phyloP scores from a whole-genome alignment of 2,888 invertebrate species.

The Matsumyia berberina region DNA sequence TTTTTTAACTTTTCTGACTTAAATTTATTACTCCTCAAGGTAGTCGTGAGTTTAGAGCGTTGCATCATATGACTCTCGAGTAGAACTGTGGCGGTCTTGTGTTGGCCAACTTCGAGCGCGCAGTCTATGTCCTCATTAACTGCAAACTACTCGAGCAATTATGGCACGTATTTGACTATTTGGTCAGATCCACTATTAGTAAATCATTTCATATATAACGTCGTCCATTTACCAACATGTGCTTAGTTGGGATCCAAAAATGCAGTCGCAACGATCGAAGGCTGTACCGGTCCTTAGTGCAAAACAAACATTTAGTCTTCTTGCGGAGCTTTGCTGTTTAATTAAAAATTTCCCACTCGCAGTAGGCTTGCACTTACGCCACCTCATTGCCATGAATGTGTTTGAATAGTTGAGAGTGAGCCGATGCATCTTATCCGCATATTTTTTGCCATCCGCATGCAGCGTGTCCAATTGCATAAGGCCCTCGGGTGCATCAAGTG shows the following conservation, averaged over 20 bases:
- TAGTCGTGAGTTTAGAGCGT: slow-evolving; percentile 31
- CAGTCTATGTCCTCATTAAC: slow-evolving; percentile 36
- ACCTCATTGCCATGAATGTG: slow-evolving; percentile 14
- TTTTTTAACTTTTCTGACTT: neutral
- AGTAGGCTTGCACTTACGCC: slow-evolving; percentile 30
- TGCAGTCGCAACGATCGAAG: neutral
- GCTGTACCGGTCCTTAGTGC: neutral
- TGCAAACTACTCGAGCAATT: slow-evolving; percentile 39
- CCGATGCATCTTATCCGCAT: slow-evolving; percentile 66
- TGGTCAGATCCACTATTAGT: slow-evolving; percentile 40
- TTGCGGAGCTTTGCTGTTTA: slow-evolving; percentile 43
- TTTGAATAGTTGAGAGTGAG: slow-evolving; percentile 17
- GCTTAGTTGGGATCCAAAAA: neutral
- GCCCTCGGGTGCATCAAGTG: slow-evolving; percentile 53
- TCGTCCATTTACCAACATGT: slow-evolving; percentile 2
- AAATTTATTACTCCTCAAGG: slow-evolving; percentile 43
- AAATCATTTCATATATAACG: slow-evolving; percentile 50
- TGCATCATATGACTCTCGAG: slow-evolving; percentile 32
- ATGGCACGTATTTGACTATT: slow-evolving; percentile 37
- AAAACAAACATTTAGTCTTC: slow-evolving; percentile 46
- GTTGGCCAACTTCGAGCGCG: slow-evolving; percentile 5
- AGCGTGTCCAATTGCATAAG: slow-evolving; percentile 72
- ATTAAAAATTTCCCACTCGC: slow-evolving; percentile 32
- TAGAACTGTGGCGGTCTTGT: neutral
- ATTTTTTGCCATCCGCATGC: slow-evolving; percentile 65